Percentiles rank a stretch among this genome's conserved stretches.
These are phyloP conservation scores for Heliconius himera DNA, from an alignment of 1,140 invertebrate species.

Conservation along the genomic window DNA sequence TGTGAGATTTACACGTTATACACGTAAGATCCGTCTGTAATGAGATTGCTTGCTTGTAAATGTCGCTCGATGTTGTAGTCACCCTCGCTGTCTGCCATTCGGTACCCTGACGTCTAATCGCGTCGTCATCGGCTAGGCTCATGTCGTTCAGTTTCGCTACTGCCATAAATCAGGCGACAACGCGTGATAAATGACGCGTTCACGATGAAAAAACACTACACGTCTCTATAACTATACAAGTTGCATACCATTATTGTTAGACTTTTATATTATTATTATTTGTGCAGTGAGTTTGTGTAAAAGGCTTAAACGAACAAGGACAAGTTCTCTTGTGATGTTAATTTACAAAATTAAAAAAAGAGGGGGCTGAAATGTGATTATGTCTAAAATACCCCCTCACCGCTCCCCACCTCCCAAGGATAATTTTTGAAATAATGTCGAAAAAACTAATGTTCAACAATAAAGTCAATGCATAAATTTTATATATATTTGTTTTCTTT, in stretches of 20 bases:
- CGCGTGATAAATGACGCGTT: slow-evolving; percentile 70
- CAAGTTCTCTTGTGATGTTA: not conserved
- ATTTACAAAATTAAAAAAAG: not conserved
- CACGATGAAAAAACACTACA: slow-evolving; percentile 55
- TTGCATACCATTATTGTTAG: slow-evolving; percentile 19
- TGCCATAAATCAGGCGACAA: slow-evolving; percentile 77
- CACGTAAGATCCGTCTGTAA: too few species aligned
- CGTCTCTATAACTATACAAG: slow-evolving; percentile 22
- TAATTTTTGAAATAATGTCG: not conserved
- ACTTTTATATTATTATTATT: slow-evolving; percentile 4
- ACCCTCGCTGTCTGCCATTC: slow-evolving; percentile 34
- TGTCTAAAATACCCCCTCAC: slow-evolving; percentile 46
- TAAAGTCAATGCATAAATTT: too few species aligned
- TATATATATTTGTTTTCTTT: not conserved
- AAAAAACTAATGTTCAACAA: too few species aligned
- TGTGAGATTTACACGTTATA: not conserved
- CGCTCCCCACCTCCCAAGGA: slow-evolving; percentile 39
- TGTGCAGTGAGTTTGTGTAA: not conserved
- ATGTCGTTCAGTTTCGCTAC: slow-evolving; percentile 64
- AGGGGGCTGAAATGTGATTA: not conserved
- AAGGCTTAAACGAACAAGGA: not conserved
- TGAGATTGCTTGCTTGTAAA: not conserved
- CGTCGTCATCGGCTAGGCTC: slow-evolving; percentile 71
- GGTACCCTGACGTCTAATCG: slow-evolving; percentile 58
- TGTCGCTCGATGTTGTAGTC: not conserved